phyloP scores from a whole-genome alignment of 1,140 invertebrate species.

The Phenacoccus solenopsis region DNA sequence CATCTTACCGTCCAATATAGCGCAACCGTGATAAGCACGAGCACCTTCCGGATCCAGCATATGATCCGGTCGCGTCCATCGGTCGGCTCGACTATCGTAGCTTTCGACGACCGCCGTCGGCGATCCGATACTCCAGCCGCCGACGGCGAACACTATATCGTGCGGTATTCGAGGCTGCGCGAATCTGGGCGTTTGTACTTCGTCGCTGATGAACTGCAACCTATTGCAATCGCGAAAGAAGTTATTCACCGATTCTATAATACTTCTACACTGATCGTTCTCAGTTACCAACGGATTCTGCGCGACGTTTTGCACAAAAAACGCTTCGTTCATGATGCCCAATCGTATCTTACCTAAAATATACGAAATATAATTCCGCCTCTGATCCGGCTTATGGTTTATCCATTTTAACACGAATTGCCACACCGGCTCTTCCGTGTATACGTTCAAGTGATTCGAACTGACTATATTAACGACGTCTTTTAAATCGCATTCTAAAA shows the following conservation, averaged over 20 bases:
- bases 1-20: slow-evolving; percentile 44
- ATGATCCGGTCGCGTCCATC: slow-evolving; percentile 47
- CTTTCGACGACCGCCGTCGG: slow-evolving; percentile 61
- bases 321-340: slow-evolving; percentile 70
- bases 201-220: slow-evolving; percentile 49
- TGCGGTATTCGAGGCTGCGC: slow-evolving; percentile 52
- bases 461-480: slow-evolving; percentile 56
- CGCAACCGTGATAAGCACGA: slow-evolving; percentile 56
- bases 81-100: slow-evolving; percentile 61
- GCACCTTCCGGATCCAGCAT: slow-evolving; percentile 47
- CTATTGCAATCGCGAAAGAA: slow-evolving; percentile 48
- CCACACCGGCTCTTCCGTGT: slow-evolving; percentile 52
- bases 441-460: slow-evolving; percentile 50
- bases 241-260: slow-evolving; percentile 38
- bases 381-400: slow-evolving; percentile 43
- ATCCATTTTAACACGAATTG: slow-evolving; percentile 50
- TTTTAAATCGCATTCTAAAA: slow-evolving; percentile 52
- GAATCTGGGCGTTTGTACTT: slow-evolving; percentile 61
- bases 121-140: slow-evolving; percentile 58
- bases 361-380: slow-evolving; percentile 50
- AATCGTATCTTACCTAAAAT: slow-evolving; percentile 68
- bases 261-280: neutral
- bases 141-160: slow-evolving; percentile 56
- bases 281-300: slow-evolving; percentile 9
- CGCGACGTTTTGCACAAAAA: slow-evolving; percentile 50